Evolutionary conservation across 1,140 invertebrate species (phyloP).

Genomic region (Nomia melanderi): DNA sequence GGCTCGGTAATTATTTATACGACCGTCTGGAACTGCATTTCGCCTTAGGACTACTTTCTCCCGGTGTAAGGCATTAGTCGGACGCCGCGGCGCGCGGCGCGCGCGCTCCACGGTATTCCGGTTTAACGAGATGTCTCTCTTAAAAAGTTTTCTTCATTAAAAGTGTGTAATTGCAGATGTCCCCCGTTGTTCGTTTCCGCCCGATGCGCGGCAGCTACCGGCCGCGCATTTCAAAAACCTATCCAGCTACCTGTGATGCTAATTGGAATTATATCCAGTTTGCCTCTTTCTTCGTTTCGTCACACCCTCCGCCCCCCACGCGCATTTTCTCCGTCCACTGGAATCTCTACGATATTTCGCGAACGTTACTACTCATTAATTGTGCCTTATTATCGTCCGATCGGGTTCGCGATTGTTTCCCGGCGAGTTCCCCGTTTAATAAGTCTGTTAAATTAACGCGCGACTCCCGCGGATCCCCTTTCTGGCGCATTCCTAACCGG

Average conservation of each 20-base stretch:
- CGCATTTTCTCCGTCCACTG: no score
- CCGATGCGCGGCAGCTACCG: background rate
- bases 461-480: background rate
- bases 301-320: no score
- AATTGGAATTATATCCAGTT: conserved; percentile 29
- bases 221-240: conserved; percentile 15
- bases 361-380: background rate
- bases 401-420: background rate
- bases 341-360: background rate
- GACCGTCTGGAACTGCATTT: conserved; percentile 1
- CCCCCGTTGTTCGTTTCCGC: conserved; percentile 6
- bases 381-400: background rate
- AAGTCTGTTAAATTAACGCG: background rate
- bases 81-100: background rate
- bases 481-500: background rate
- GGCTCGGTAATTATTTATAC: conserved; percentile 37
- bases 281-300: background rate
- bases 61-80: background rate
- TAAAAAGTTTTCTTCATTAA: conserved; percentile 48
- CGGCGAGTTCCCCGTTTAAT: background rate
- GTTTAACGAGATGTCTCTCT: conserved; percentile 48
- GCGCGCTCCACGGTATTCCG: conserved; percentile 17
- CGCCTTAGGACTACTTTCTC: conserved; percentile 19
- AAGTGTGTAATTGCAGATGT: conserved; percentile 39
- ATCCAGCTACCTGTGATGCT: conserved; percentile 7